Base-by-base conservation (phyloP, 30 jellyfish, hydroid and myxozoan species). In the Haliclystus octoradiatus region DNA sequence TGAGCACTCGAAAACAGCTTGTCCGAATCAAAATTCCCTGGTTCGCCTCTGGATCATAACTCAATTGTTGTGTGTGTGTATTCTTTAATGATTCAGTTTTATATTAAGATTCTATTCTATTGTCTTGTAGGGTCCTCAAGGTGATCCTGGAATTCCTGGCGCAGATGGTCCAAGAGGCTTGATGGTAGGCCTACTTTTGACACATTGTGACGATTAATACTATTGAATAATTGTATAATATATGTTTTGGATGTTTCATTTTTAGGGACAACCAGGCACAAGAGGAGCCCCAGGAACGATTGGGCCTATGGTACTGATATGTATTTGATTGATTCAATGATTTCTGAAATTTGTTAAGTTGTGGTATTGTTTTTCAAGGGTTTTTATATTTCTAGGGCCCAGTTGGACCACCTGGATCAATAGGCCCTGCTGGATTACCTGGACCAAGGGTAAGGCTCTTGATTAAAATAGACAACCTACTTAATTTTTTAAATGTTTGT, bases 381-480 rank as follows among this genome's bases (percentile, higher is more conserved):
- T 40, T 40, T 40, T 19, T 40, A 19, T 40, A 40, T 52, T 49
- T 68, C 24, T 66, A 62, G 76, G 86, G 92, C 9, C 53, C 61
- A 26, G 75, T 64, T n/a, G 95, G 95, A 15, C 86, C 92, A 27
- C 87, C 92, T 1, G 95, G 95, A 70, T 77, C 82, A 23, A 50
- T 34, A 34, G 95, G 95, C 1, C 93, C 93, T 4, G 74, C 86
- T 29, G 87, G 87, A 30, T 23, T 51, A 31, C 74, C 87, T 5
- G 87, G 87, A 3, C 80, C 80, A 50, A 64, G 73, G 69, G 87
- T 62, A 62, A 62, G 57, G 9, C 33, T 40, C 19, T 40, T 9
- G 19, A 19, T 40, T 9, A 19, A 40, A 5, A 40, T 40, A 40
- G 57, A 40, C 57, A 40, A 19, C 9, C 9, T 40, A 5, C 19